phyloP scores from a whole-genome alignment of 2,113 vertebrate species.

The Upupa epops region DNA sequence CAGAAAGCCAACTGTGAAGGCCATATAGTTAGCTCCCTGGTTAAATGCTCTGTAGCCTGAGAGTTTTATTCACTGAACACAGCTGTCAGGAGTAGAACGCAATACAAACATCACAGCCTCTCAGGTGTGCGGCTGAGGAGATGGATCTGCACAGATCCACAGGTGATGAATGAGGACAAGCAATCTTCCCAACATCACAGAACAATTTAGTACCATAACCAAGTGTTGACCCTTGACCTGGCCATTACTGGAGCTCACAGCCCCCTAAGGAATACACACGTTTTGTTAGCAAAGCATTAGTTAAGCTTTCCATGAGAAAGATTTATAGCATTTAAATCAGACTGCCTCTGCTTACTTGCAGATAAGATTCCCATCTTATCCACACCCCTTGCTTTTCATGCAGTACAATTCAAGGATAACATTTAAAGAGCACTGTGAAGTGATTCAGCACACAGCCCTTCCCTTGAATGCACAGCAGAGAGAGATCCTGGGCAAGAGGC shows the following conservation, averaged over 20 bases:
- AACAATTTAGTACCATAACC: background rate
- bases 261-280: background rate
- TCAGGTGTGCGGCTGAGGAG: background rate
- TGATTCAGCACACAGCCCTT: constrained; percentile 33
- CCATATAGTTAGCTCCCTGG: background rate
- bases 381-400: constrained; percentile 3
- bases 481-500: background rate
- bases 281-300: background rate
- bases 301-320: background rate
- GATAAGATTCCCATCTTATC: constrained; percentile 60
- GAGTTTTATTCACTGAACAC: background rate
- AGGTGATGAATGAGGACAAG: background rate
- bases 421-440: background rate
- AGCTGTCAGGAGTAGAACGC: background rate
- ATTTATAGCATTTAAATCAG: constrained; percentile 15
- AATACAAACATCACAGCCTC: background rate
- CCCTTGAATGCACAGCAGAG: background rate
- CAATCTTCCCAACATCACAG: background rate
- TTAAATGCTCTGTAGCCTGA: background rate
- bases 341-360: constrained; percentile 8
- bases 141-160: background rate
- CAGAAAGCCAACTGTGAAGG: background rate
- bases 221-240: background rate
- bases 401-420: constrained; percentile 23
- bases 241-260: background rate